These are phyloP conservation scores for Xestia xanthographa DNA, from an alignment of 2,888 invertebrate species.

Conservation along the genomic window DNA sequence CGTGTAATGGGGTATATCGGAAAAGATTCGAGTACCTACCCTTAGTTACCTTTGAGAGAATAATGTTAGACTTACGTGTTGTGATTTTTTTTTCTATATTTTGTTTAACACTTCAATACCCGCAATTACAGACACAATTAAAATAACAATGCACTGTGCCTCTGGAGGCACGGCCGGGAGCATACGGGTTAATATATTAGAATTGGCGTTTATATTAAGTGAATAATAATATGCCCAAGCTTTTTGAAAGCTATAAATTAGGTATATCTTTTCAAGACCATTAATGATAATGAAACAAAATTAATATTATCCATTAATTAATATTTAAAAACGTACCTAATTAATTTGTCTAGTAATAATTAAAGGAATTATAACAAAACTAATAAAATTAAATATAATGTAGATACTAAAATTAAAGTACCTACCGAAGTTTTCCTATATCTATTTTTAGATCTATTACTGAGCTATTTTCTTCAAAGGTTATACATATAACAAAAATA, in stretches of 20 bases:
- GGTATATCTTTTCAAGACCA: neutral
- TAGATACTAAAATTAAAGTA: neutral
- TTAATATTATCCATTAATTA: too few relatives aligned
- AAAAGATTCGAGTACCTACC: slow-evolving; percentile 31
- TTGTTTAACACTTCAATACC: too few relatives aligned
- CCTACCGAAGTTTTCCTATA: neutral
- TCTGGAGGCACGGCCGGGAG: too few relatives aligned
- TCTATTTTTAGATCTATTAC: too few relatives aligned
- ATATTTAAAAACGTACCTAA: too few relatives aligned
- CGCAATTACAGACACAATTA: too few relatives aligned
- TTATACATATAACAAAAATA: too few relatives aligned
- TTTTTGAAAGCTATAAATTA: neutral
- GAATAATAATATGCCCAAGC: neutral
- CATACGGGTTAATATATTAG: neutral
- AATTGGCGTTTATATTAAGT: neutral
- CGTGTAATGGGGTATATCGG: slow-evolving; percentile 15
- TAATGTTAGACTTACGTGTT: neutral
- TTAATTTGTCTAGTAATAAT: too few relatives aligned
- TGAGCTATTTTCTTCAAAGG: neutral
- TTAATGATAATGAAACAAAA: neutral
- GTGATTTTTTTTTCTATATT: slow-evolving; percentile 9
- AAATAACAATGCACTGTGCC: too few relatives aligned
- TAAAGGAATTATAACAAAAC: too few relatives aligned
- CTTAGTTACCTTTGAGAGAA: slow-evolving; percentile 25
- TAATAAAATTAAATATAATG: too few relatives aligned